phyloP scores from a whole-genome alignment of 2,113 vertebrate genomes.

The Balaeniceps rex region DNA sequence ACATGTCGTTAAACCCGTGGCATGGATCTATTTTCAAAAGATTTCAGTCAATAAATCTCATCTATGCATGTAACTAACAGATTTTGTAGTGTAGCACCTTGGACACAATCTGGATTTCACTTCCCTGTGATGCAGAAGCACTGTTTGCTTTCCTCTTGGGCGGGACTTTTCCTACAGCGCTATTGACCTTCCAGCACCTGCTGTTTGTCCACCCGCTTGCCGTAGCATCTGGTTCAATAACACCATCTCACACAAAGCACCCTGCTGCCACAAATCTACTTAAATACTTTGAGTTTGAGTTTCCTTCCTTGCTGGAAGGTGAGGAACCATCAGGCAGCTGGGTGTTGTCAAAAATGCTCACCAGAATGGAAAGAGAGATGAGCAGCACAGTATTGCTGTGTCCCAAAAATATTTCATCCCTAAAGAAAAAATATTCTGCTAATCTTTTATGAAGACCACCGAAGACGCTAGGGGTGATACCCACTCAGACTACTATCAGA shows the following conservation, averaged over 20 bases:
- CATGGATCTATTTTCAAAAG: neutral
- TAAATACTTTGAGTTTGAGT: neutral
- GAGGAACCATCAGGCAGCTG: neutral
- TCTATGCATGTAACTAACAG: neutral
- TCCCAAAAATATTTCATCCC: neutral
- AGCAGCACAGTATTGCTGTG: neutral
- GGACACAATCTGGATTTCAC: neutral
- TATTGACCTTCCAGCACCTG: neutral
- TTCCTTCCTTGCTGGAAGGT: neutral
- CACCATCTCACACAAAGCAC: neutral
- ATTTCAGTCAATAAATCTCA: neutral
- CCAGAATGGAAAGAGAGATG: neutral
- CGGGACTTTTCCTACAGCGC: neutral
- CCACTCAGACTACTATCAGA: neutral
- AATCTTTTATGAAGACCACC: neutral
- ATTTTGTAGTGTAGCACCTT: neutral
- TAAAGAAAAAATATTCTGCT: neutral
- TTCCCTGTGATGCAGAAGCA: neutral
- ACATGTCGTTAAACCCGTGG: neutral
- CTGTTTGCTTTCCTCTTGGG: neutral
- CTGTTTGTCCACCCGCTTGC: neutral
- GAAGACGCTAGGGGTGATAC: neutral
- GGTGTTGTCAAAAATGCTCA: neutral
- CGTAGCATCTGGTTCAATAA: neutral
- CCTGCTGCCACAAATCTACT: neutral